A percentile compares a stretch with the other conserved stretches of the same genome.
phyloP scores from a whole-genome alignment of 2,113 vertebrate species.

The Strix aluco region DNA sequence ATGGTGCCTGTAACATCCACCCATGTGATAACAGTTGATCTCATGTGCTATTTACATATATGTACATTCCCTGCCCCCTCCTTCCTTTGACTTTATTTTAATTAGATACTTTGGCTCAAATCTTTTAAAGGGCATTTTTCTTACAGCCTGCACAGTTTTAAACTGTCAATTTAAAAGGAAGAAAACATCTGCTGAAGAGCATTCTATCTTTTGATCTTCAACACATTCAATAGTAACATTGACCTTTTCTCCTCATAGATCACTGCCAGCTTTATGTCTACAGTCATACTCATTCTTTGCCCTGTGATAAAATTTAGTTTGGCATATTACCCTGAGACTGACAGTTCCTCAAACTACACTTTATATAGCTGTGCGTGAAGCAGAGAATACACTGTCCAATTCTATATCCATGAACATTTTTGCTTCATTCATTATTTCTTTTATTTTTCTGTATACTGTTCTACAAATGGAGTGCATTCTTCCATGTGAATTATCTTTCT shows the following conservation, averaged over 20 bases:
- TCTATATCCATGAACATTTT: neutral
- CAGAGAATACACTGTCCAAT: neutral
- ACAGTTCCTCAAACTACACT: neutral
- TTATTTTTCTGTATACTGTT: neutral
- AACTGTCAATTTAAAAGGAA: neutral
- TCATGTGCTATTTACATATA: neutral
- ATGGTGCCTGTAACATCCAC: neutral
- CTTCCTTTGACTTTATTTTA: neutral
- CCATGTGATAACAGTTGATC: neutral
- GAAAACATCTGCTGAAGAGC: neutral
- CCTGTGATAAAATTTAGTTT: constrained; percentile 19
- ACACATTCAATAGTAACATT: neutral
- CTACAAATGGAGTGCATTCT: neutral
- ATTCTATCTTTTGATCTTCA: neutral
- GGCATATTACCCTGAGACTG: neutral
- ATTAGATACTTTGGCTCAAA: neutral
- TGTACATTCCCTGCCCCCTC: rapidly evolving
- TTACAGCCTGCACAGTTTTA: neutral
- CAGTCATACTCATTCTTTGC: neutral
- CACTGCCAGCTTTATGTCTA: constrained; percentile 6
- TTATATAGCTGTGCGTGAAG: neutral
- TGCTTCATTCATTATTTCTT: neutral
- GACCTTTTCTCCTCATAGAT: neutral
- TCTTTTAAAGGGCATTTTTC: neutral
- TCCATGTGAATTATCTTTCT: neutral